phyloP scores from a whole-genome alignment of 2,797 vertebrate species.

The Tokudaia tokunoshimensis region DNA sequence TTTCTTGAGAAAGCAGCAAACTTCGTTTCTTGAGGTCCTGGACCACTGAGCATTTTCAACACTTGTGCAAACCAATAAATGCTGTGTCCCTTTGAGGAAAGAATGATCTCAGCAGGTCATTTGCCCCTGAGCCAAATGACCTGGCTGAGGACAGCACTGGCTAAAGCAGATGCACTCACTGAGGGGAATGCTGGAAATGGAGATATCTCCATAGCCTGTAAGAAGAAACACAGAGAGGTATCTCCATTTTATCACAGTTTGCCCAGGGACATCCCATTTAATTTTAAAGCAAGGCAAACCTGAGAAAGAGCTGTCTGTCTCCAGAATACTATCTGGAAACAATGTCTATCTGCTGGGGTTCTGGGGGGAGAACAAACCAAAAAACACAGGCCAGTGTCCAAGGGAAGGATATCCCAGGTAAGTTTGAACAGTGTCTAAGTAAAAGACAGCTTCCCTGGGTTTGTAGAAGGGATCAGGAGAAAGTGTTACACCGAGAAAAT shows the following conservation, averaged over 20 bases:
- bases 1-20: slow-evolving; percentile 79
- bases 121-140: background rate
- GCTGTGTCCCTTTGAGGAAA: background rate
- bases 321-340: background rate
- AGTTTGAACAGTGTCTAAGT: background rate
- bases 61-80: slow-evolving; percentile 60
- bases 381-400: background rate
- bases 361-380: background rate
- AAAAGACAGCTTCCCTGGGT: background rate
- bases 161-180: background rate
- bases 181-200: background rate
- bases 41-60: background rate
- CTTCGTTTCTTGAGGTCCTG: slow-evolving; percentile 37
- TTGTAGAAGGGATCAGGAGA: background rate
- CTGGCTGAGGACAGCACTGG: background rate
- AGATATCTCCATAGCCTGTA: background rate
- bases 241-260: background rate
- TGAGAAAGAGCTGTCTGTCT: slow-evolving; percentile 49
- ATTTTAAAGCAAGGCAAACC: slow-evolving; percentile 51
- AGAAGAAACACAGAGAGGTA: background rate
- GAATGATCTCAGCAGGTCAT: background rate
- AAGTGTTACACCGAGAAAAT: background rate
- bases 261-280: background rate
- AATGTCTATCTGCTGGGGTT: background rate
- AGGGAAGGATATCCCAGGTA: background rate